Percentiles rank a stretch among this genome's conserved stretches.
Evolutionary conservation across 1,140 invertebrate genomes (phyloP).

Genomic region (Papilio glaucus): DNA sequence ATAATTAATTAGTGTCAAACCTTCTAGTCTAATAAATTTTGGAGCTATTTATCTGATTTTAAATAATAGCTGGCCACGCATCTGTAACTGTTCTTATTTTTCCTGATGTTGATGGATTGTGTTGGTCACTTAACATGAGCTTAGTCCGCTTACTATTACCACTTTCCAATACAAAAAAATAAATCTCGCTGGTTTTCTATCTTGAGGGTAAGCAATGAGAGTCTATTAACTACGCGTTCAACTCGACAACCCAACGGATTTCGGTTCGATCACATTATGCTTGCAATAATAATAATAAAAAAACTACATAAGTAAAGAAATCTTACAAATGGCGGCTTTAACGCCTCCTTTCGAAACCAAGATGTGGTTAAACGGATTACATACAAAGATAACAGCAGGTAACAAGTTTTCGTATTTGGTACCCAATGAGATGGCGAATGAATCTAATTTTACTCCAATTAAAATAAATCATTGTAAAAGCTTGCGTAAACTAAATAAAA

Average conservation of each 20-base stretch:
- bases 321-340: not conserved
- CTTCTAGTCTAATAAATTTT: not conserved
- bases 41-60: no score
- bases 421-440: no score
- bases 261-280: not conserved
- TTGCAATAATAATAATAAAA: not conserved
- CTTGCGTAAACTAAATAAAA: not conserved
- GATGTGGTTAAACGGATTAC: not conserved
- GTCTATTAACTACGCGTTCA: not conserved
- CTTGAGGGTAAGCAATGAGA: not conserved
- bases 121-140: no score
- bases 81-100: no score
- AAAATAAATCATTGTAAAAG: no score
- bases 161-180: no score
- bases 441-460: no score
- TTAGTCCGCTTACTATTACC: no score
- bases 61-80: no score
- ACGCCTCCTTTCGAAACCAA: not conserved
- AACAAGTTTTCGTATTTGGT: no score
- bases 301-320: no score
- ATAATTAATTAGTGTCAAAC: not conserved
- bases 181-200: not conserved
- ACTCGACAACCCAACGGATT: not conserved
- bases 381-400: conserved; percentile 3
- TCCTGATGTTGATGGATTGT: no score